A percentile compares a stretch with the other conserved stretches of the same genome.
phyloP scores from a whole-genome alignment of 2,113 vertebrate genomes.

The Platichthys flesus region DNA sequence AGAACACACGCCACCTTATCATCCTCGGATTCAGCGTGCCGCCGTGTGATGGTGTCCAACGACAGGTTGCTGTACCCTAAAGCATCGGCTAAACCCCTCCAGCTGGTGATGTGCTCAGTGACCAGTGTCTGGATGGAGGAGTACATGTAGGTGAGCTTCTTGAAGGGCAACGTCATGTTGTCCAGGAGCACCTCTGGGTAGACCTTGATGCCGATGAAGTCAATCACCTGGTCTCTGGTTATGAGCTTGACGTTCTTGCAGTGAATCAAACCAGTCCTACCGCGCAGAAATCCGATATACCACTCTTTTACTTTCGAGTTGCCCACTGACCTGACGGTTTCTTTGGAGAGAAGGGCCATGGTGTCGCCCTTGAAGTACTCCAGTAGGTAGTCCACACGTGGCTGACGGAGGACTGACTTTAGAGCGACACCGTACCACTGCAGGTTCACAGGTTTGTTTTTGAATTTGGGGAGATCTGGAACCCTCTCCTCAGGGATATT shows the following conservation, averaged over 20 bases:
- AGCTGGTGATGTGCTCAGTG: conserved; percentile 88
- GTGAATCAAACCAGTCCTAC: conserved; percentile 90
- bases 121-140: conserved; percentile 90
- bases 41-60: conserved; percentile 81
- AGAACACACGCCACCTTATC: conserved; percentile 91
- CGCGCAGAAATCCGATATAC: conserved; percentile 92
- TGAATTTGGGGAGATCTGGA: conserved; percentile 86
- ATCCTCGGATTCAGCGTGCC: conserved; percentile 83
- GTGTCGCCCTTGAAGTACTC: conserved; percentile 98
- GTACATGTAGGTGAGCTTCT: conserved; percentile 95
- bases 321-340: conserved; percentile 90
- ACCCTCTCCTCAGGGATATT: conserved; percentile 78
- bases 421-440: conserved; percentile 88
- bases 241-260: conserved; percentile 95
- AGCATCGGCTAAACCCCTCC: conserved; percentile 89
- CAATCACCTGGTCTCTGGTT: conserved; percentile 89
- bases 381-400: conserved; percentile 90
- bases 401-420: conserved; percentile 92
- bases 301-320: conserved; percentile 95
- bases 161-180: conserved; percentile 90
- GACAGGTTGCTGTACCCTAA: conserved; percentile 87
- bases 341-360: conserved; percentile 89
- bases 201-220: conserved; percentile 82
- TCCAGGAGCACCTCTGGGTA: conserved; percentile 87
- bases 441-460: conserved; percentile 83